phyloP scores from a whole-genome alignment of 2,113 vertebrate species.

The Rafetus swinhoei region DNA sequence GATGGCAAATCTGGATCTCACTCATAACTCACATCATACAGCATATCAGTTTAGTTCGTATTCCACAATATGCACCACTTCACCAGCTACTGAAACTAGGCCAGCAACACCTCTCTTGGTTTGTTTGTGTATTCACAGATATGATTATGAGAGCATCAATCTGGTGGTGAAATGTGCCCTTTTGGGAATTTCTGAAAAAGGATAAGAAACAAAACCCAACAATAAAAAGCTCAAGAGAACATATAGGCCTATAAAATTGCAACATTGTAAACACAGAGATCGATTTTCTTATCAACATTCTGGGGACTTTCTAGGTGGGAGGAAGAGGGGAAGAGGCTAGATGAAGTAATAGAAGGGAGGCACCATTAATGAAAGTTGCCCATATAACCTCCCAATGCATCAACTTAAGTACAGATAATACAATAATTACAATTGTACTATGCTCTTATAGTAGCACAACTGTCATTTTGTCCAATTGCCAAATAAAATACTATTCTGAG shows the following conservation, averaged over 20 bases:
- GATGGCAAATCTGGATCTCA: neutral
- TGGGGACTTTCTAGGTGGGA: neutral
- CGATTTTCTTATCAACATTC: neutral
- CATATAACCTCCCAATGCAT: neutral
- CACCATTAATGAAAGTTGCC: neutral
- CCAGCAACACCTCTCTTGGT: neutral
- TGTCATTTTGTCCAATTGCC: neutral
- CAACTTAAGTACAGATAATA: neutral
- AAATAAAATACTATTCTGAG: neutral
- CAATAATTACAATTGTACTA: neutral
- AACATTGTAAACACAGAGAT: neutral
- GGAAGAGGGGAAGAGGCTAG: neutral
- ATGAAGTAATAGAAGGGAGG: neutral
- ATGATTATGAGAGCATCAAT: neutral
- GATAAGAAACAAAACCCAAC: neutral
- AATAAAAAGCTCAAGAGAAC: neutral
- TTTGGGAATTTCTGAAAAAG: neutral
- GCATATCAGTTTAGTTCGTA: neutral
- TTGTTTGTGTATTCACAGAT: neutral
- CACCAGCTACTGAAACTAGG: neutral
- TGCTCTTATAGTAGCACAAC: neutral
- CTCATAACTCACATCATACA: neutral
- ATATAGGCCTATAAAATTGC: neutral
- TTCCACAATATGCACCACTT: neutral
- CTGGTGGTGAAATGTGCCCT: neutral